Evolutionary conservation across 1,140 invertebrate genomes (phyloP), one percentile per base, ranked within the genome.

Genomic region (Bombus ignitus): DNA sequence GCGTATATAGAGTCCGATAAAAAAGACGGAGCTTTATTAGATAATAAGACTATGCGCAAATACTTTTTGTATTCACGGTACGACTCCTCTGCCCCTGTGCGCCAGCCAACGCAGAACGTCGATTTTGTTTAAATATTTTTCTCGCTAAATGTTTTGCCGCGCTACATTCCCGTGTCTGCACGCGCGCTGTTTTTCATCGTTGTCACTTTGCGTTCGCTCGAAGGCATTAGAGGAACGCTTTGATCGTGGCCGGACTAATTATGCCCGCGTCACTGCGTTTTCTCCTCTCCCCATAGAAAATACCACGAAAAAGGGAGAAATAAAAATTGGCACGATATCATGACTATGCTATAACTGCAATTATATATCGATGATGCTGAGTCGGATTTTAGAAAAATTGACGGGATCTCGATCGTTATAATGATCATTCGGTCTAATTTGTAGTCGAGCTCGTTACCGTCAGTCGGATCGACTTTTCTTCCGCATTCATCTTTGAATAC

Each of bases 51-150:
- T 66, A 32, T 15, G 13, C 32, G 15, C 15, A 32, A 32, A 65
- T 13, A 18, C 3, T 10, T 68, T 35, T 68, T 35, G 28, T n/a
- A 22, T 53, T 18, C 18, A 22, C 18, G 0, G 1, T 53, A 53
- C 18, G 18, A 22, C 18, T 22, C 18, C 6, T 53, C 0, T 53
- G 47, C 6, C 18, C 18, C 47, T 8, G 47, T 53, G 47, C 47
- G 47, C 47, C 47, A 62, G 32, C 18, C 66, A 15, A 6, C 9
- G 6, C 32, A 22, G 18, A 18, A 2, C 10, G 9, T 28, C 15
- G 35, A 47, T 65, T 42, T 68, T 72, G 65, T 72, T 85, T 83
- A 70, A 83, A 77, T 70, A 78, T 83, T 77, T 70, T 53, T 35
- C 74, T 28, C 35, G 3, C 22, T 8, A 47, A 47, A 47, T 47